A percentile compares a stretch with the other conserved stretches of the same genome.
Evolutionary conservation across 2,888 invertebrate genomes (phyloP).

Genomic region (Lasioglossum pauxillum): DNA sequence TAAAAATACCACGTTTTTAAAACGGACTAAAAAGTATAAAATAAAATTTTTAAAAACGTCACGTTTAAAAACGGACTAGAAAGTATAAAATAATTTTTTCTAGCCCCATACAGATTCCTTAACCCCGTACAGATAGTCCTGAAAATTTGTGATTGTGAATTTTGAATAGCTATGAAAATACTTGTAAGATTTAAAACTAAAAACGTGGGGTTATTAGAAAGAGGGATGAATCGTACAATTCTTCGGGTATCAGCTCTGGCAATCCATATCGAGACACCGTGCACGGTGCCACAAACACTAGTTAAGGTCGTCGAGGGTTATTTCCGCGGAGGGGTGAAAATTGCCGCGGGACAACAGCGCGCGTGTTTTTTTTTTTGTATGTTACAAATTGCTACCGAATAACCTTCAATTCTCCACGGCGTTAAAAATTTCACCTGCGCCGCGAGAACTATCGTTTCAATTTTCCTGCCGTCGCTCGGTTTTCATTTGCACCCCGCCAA

Average conservation of each 20-base stretch:
- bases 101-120: no score
- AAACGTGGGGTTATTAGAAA: no score
- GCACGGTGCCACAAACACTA: slow-evolving; percentile 50
- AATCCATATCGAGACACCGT: slow-evolving; percentile 53
- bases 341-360: slow-evolving; percentile 44
- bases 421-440: slow-evolving; percentile 50
- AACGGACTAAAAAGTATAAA: no score
- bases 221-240: slow-evolving; percentile 51
- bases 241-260: slow-evolving; percentile 22
- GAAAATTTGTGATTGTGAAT: no score
- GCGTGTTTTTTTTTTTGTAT: slow-evolving; percentile 55
- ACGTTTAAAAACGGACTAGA: no score
- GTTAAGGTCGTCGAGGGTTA: slow-evolving; percentile 68
- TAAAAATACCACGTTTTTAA: no score
- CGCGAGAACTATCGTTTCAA: slow-evolving; percentile 44
- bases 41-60: no score
- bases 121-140: no score
- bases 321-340: slow-evolving; percentile 51
- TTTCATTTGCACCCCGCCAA: slow-evolving; percentile 31
- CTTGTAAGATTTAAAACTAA: no score
- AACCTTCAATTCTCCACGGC: slow-evolving; percentile 62
- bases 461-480: slow-evolving; percentile 27
- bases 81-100: no score
- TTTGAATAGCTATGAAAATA: no score
- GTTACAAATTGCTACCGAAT: slow-evolving; percentile 64